Evolutionary conservation across 2,888 invertebrate species (phyloP).

Genomic region (Acronicta alni): DNA sequence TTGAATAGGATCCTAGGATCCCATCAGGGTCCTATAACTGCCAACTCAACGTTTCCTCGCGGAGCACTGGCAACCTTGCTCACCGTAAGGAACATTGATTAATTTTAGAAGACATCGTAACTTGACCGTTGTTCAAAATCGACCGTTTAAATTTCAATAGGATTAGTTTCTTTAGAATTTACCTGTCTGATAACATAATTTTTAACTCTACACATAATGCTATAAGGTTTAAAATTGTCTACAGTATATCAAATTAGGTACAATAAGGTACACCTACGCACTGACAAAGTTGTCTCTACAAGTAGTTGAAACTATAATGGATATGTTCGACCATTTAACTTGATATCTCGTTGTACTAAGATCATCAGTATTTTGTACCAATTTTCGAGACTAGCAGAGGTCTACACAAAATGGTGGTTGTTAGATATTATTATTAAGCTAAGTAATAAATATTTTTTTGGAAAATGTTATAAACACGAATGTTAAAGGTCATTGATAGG

Average conservation of each 20-base stretch:
- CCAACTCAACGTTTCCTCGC: no score
- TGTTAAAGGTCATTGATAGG: slow-evolving; percentile 29
- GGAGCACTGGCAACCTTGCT: no score
- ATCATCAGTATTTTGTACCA: background rate
- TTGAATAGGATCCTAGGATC: no score
- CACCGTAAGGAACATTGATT: no score
- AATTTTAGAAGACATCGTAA: no score
- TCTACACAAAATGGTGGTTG: slow-evolving; percentile 19
- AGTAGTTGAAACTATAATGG: slow-evolving; percentile 54
- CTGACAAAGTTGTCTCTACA: slow-evolving; percentile 48
- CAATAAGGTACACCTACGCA: slow-evolving; percentile 56
- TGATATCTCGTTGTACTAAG: slow-evolving; percentile 19
- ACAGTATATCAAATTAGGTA: slow-evolving; percentile 10
- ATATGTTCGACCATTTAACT: slow-evolving; percentile 37
- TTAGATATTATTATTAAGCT: slow-evolving; percentile 21
- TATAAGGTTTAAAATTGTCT: slow-evolving; percentile 25
- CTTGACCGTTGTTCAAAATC: slow-evolving; percentile 11
- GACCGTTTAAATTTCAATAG: slow-evolving; percentile 45
- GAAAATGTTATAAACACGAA: slow-evolving; percentile 33
- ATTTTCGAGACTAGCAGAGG: background rate
- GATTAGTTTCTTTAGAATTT: slow-evolving; percentile 33
- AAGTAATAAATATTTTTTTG: slow-evolving; percentile 37
- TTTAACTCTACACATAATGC: background rate
- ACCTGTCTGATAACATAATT: background rate
- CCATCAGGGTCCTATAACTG: no score